A percentile compares a stretch with the other conserved stretches of the same genome.
Conservation (phyloP, 1,140 invertebrate species). For the Drosophila gunungcola region DNA sequence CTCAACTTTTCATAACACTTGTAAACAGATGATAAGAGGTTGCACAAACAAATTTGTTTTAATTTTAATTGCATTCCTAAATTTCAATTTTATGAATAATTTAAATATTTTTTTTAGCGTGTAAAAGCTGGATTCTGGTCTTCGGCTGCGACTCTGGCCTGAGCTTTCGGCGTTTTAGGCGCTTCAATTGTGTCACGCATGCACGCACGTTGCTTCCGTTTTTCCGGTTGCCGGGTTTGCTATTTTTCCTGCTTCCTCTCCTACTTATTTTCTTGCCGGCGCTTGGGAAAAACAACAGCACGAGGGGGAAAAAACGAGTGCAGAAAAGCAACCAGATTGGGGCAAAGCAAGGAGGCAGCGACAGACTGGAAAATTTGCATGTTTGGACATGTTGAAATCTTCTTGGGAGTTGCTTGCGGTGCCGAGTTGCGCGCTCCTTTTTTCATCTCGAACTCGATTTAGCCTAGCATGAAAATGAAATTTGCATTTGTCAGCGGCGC, state of each 20-base stretch:
- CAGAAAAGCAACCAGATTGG: conserved; percentile 8
- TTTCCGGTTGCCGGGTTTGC: conserved; percentile 81
- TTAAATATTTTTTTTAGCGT: background rate
- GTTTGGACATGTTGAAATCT: conserved; percentile 82
- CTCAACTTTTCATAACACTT: no score
- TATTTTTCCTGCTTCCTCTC: conserved; percentile 66
- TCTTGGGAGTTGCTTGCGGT: conserved; percentile 67
- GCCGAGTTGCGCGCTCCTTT: conserved; percentile 31
- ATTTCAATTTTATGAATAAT: no score
- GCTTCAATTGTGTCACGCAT: conserved; percentile 83
- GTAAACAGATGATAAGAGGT: no score
- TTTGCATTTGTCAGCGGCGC: conserved; percentile 75
- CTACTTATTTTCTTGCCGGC: conserved; percentile 25
- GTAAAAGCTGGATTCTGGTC: conserved; percentile 12
- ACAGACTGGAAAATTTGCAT: conserved; percentile 84
- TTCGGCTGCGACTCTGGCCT: conserved; percentile 25
- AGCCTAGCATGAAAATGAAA: conserved; percentile 65
- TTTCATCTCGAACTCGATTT: conserved; percentile 32
- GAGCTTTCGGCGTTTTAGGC: conserved; percentile 59
- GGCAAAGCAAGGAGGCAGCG: conserved; percentile 55
- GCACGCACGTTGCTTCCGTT: conserved; percentile 82
- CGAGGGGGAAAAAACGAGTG: conserved; percentile 28
- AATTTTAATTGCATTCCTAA: no score
- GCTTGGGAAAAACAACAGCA: conserved; percentile 50
- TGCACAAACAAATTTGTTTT: no score